Percentiles rank a stretch among this genome's conserved stretches.
Evolutionary conservation across 2,888 invertebrate genomes (phyloP).

Genomic region (Tethea ocularis): DNA sequence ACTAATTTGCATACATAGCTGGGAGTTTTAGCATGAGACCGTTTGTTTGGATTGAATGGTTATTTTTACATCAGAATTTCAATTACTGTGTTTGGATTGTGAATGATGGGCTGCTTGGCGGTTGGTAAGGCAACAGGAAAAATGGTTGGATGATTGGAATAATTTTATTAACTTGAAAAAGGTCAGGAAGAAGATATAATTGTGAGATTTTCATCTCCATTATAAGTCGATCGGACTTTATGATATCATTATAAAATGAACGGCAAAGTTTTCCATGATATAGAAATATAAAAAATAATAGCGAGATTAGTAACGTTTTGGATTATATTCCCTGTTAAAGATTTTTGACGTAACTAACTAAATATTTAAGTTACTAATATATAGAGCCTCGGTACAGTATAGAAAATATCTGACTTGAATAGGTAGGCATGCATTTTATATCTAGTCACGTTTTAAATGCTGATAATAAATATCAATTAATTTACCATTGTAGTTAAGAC

Average conservation of each 20-base stretch:
- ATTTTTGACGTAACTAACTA: too few species aligned
- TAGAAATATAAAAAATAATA: too few species aligned
- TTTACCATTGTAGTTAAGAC: too few species aligned
- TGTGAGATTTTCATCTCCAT: neutral
- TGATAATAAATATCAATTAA: too few species aligned
- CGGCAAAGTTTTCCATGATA: neutral
- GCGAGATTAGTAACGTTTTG: too few species aligned
- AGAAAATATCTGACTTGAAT: too few species aligned
- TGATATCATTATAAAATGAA: neutral
- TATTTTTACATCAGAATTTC: conserved; percentile 4
- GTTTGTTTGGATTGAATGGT: conserved; percentile 6
- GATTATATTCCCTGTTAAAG: too few species aligned
- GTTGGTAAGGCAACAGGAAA: neutral
- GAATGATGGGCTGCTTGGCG: neutral
- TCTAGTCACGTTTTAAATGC: too few species aligned
- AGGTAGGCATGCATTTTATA: too few species aligned
- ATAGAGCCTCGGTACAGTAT: too few species aligned
- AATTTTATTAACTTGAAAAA: neutral
- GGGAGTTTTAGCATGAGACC: conserved; percentile 38
- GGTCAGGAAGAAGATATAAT: neutral
- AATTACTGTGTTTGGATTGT: neutral
- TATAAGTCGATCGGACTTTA: too few species aligned
- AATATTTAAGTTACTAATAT: too few species aligned
- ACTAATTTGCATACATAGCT: conserved; percentile 55
- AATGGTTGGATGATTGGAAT: neutral